Evolutionary conservation across 2,797 vertebrate species (phyloP), one percentile per base, ranked within the genome.

Genomic region (Sebastes itinus): DNA sequence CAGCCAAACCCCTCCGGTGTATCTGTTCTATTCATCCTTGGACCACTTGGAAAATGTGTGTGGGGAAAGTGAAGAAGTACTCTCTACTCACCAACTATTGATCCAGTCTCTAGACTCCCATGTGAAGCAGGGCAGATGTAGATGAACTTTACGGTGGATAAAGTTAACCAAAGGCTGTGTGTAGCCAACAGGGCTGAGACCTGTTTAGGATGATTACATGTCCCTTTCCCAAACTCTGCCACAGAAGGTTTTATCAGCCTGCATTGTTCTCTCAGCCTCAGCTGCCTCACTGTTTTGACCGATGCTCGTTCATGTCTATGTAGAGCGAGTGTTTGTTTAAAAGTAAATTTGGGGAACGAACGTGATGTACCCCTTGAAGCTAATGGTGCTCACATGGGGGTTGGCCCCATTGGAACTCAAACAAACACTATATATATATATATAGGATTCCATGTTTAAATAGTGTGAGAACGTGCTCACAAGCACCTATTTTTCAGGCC

Each of bases 171-270:
- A 33, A 11, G 10, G 33, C 33, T 33, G 10, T 33, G 33, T 11
- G 33, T 33, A 33, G 33, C 33, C 33, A 33, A 33, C 33, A 33
- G 10, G 33, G 33, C 33, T 33, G 33, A 33, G 33, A 33, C 33
- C 33, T 33, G 33, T 33, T 33, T 33, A 33, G 33, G 33, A 32
- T 12, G 20, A 9, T 25, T 25, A 52, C 1, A 3, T 27, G 22
- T 72, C 11, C 5, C 2, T 78, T 52, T 75, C 58, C 52, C 35
- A 33, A 11, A 6, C 28, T 72, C 74, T 32, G 52, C 33, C 67
- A 83, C 93, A 92, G 77, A 65, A 16, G 91, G 73, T 89, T 90
- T 83, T 42, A 88, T 80, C 94, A 93, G 92, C 52, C 32, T 27
- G 23, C 56, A 78, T 91, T 92, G 88, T 93, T 67, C 71, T 58